Evolutionary conservation across 1,140 invertebrate genomes (phyloP), one percentile per base, ranked within the genome.

Genomic region (Luehdorfia chinensis): DNA sequence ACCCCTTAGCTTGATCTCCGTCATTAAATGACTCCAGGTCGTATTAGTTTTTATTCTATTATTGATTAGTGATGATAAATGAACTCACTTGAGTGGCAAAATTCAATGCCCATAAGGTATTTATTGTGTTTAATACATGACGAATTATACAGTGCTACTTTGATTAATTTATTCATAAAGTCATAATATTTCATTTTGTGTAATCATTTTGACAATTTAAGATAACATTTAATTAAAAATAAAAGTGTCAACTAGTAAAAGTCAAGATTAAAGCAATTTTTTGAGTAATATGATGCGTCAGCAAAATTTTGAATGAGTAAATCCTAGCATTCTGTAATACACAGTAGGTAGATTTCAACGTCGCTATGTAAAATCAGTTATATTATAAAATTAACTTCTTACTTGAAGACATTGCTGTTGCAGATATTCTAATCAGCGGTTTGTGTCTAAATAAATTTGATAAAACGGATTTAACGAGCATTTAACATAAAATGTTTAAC

Each of bases 381-480:
- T n/a, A n/a, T n/a, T n/a, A n/a, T n/a, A n/a, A n/a, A n/a, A n/a
- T n/a, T n/a, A n/a, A n/a, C n/a, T 37, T 41, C 55, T 58, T 53
- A 58, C 55, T 48, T 8, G 55, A 45, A 39, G 50, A 53, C 55
- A 58, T 58, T 37, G 50, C 15, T 21, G 41, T 41, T 18, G 39
- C 16, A 14, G 47, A 37, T 12, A 45, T 27, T 46, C 37, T 57
- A 21, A 48, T 28, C 47, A 16, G 30, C 13, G 32, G 28, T 12
- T 36, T 51, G 33, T 33, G 37, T 33, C 37, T 19, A 14, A 50
- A 50, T 18, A 45, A 39, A 25, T 13, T 36, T 28, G 36, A 47
- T 9, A 43, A 30, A 27, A 45, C 11, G n/a, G 46, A 23, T 12
- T 48, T 49, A 25, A 37, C 28, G 11, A 44, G 33, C 51, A 54